phyloP scores from a whole-genome alignment of 2,113 vertebrate species.

The Austrofundulus limnaeus region DNA sequence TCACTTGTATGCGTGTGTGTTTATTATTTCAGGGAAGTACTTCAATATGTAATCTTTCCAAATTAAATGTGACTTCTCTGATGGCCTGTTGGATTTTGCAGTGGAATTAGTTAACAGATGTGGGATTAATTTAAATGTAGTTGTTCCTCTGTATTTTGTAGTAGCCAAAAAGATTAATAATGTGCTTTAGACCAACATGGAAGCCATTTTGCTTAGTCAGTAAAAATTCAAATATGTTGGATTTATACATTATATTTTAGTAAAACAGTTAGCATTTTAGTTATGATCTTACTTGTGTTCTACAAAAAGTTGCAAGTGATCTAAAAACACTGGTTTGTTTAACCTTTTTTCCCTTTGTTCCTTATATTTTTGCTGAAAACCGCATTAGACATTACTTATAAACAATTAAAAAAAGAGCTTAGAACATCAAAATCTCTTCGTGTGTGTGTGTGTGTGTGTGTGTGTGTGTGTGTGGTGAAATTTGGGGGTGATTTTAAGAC shows the following conservation, averaged over 20 bases:
- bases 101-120: constrained; percentile 46
- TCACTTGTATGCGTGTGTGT: constrained; percentile 31
- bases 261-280: constrained; percentile 8
- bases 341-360: background rate
- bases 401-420: too few species aligned
- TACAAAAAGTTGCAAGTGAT: background rate
- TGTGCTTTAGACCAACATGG: constrained; percentile 18
- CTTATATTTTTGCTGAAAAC: too few species aligned
- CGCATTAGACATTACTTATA: too few species aligned
- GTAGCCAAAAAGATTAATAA: constrained; percentile 18
- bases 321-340: constrained; percentile 1
- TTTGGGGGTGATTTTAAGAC: too few species aligned
- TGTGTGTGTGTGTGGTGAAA: too few species aligned
- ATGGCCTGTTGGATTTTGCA: constrained; percentile 50
- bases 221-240: constrained; percentile 28
- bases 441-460: too few species aligned
- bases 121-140: constrained; percentile 53
- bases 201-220: constrained; percentile 12
- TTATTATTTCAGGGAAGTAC: constrained; percentile 18
- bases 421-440: too few species aligned
- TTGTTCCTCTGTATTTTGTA: constrained; percentile 31
- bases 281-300: constrained; percentile 9
- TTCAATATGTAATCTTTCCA: constrained; percentile 25
- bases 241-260: background rate
- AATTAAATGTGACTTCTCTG: constrained; percentile 60